Conservation (phyloP, 2,113 vertebrate species). For the Oplegnathus fasciatus region DNA sequence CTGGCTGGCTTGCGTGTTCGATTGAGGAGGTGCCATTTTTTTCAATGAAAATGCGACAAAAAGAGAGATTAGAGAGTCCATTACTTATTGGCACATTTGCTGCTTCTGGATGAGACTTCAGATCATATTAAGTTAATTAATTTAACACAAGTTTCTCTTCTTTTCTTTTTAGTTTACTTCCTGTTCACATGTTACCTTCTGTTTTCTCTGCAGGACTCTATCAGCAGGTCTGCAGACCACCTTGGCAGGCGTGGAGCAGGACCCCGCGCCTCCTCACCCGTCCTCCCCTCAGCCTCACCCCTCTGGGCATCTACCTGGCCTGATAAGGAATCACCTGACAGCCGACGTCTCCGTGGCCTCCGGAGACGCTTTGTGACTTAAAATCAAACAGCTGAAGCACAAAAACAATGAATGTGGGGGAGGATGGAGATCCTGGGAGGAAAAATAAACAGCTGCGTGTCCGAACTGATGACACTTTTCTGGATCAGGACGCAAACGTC, state of each 20-base stretch:
- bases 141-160: too few species aligned
- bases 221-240: constrained; percentile 15
- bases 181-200: not conserved
- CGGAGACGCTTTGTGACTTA: not conserved
- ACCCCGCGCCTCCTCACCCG: constrained; percentile 12
- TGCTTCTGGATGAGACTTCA: too few species aligned
- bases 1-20: too few species aligned
- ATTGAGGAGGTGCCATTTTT: too few species aligned
- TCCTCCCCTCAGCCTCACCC: not conserved
- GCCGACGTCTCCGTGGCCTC: not conserved
- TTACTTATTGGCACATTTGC: too few species aligned
- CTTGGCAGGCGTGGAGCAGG: constrained; percentile 5
- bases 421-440: not conserved
- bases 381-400: not conserved
- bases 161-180: too few species aligned
- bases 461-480: not conserved
- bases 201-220: constrained; percentile 10
- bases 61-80: too few species aligned
- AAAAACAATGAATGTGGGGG: not conserved
- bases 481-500: not conserved
- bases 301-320: constrained; percentile 3
- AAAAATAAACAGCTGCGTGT: not conserved
- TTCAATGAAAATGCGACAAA: too few species aligned
- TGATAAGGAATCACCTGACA: not conserved
- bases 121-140: too few species aligned